Conservation (phyloP, 2,797 vertebrate genomes). For the Scolopax bukidnonensis region DNA sequence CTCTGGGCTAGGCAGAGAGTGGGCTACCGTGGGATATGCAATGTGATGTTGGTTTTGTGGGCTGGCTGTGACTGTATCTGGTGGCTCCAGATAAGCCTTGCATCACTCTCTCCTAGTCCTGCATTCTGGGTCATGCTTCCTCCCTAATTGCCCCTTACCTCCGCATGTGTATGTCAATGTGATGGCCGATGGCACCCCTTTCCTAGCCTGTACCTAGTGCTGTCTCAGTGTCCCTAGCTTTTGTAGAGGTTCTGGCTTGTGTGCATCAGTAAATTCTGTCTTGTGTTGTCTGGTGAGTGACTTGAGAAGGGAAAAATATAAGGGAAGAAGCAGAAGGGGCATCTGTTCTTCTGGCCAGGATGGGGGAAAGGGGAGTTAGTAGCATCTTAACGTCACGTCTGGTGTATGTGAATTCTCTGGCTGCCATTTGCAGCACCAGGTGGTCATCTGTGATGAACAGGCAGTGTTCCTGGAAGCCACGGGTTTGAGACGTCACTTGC, state of each 20-base stretch:
- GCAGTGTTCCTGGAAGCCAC: not conserved
- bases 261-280: not conserved
- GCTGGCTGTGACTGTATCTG: conserved; percentile 61
- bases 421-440: not conserved
- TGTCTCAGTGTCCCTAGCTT: conserved; percentile 30
- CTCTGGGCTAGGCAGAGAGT: conserved; percentile 59
- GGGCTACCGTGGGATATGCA: conserved; percentile 60
- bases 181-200: conserved; percentile 8
- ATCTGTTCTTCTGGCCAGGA: not conserved
- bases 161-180: conserved; percentile 58
- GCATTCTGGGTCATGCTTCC: conserved; percentile 9
- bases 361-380: not conserved
- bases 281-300: conserved; percentile 21
- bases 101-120: conserved; percentile 46
- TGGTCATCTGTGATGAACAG: not conserved
- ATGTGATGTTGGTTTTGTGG: conserved; percentile 60
- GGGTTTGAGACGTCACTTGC: not conserved
- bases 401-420: not conserved
- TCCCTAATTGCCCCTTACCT: not conserved
- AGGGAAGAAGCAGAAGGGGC: not conserved
- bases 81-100: conserved; percentile 52
- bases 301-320: not conserved
- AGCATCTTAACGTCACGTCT: not conserved
- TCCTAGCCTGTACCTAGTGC: not conserved
- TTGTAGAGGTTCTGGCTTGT: conserved; percentile 16